A percentile compares a stretch with the other conserved stretches of the same genome.
Evolutionary conservation across 2,113 vertebrate species (phyloP).

Genomic region (Aptenodytes forsteri): DNA sequence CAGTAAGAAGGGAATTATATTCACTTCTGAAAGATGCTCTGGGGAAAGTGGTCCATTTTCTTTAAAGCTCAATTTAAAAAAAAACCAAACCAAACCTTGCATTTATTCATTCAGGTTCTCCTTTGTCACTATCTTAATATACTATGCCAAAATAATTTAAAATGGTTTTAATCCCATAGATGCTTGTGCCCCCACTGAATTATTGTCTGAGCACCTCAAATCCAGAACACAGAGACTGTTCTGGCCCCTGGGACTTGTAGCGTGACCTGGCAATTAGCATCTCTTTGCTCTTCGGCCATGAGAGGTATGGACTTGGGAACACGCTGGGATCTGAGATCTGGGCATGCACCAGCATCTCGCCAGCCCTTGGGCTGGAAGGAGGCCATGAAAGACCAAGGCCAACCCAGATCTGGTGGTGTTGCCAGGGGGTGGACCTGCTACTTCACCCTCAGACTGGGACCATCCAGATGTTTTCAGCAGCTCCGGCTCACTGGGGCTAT

Average conservation of each 20-base stretch:
- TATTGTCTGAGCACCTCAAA: not conserved
- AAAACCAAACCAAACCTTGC: not conserved
- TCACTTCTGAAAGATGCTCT: not conserved
- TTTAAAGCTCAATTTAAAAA: not conserved
- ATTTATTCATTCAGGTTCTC: not conserved
- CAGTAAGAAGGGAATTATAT: not conserved
- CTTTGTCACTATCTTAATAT: not conserved
- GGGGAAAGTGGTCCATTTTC: not conserved
- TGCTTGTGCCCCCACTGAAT: not conserved
- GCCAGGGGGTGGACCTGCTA: not conserved
- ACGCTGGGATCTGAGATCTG: not conserved
- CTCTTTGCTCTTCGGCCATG: not conserved
- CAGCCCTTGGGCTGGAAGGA: not conserved
- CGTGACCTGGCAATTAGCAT: not conserved
- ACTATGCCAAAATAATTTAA: not conserved
- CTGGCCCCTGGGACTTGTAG: not conserved
- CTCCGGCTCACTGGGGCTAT: not conserved
- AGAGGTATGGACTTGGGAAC: not conserved
- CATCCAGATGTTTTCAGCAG: not conserved
- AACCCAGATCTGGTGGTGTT: not conserved
- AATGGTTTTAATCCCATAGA: not conserved
- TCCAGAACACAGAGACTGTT: not conserved
- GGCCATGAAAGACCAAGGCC: not conserved
- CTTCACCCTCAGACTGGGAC: not conserved
- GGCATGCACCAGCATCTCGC: fast-evolving